These are phyloP conservation scores for Ophioninae sp. DNA, from an alignment of 2,888 invertebrate species.

Conservation along the genomic window DNA sequence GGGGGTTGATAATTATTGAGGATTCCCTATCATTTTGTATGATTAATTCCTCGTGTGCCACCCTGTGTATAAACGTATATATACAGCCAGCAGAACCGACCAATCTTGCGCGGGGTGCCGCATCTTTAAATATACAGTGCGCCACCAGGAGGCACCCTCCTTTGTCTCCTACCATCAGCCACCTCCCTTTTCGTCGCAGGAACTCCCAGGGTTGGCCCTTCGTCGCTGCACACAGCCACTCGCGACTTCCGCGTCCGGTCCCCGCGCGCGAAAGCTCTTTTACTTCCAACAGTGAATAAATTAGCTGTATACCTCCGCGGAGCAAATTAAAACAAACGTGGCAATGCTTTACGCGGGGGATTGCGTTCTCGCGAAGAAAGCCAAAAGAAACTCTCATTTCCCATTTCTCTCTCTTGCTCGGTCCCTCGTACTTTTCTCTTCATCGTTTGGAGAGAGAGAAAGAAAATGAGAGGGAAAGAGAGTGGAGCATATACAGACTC, in stretches of 20 bases:
- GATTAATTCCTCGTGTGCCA: no score
- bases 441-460: not conserved
- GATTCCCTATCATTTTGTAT: no score
- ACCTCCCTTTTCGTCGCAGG: not conserved
- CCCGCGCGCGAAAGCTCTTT: constrained; percentile 62
- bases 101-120: constrained; percentile 40
- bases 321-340: constrained; percentile 70
- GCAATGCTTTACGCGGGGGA: constrained; percentile 65
- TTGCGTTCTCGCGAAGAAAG: constrained; percentile 58
- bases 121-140: constrained; percentile 41
- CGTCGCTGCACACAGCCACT: not conserved
- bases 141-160: constrained; percentile 22
- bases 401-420: constrained; percentile 1
- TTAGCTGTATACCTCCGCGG: constrained; percentile 63
- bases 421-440: not conserved
- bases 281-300: constrained; percentile 69
- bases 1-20: no score
- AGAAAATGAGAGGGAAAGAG: no score
- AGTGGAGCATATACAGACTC: constrained; percentile 21
- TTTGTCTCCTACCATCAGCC: constrained; percentile 9
- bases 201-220: not conserved
- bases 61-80: no score
- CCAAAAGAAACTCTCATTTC: constrained; percentile 49
- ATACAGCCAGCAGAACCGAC: constrained; percentile 1
- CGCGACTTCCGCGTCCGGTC: constrained; percentile 35